These are phyloP conservation scores for Enteromius paludinosus DNA, from an alignment of 2,797 vertebrate species.

Conservation along the genomic window DNA sequence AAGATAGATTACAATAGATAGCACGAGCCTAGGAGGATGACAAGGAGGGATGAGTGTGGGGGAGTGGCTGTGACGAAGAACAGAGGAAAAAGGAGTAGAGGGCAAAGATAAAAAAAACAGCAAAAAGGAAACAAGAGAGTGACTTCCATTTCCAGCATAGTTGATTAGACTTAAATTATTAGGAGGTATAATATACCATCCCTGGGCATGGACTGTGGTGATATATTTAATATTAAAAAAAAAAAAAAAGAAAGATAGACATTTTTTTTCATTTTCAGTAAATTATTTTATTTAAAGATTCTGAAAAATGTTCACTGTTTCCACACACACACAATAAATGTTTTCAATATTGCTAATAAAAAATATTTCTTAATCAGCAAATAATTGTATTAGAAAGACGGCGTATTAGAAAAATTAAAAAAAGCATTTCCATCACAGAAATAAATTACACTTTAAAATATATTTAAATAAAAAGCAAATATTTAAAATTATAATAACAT, in stretches of 20 bases:
- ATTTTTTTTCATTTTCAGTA: not conserved
- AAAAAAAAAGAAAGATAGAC: too few species aligned
- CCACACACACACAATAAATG: not conserved
- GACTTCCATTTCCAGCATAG: constrained; percentile 5
- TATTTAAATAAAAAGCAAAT: not conserved
- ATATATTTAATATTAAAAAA: not conserved
- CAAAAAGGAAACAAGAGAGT: constrained; percentile 11
- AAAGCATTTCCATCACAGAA: not conserved
- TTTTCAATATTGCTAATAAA: not conserved
- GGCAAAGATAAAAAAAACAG: constrained; percentile 27
- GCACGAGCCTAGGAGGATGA: constrained; percentile 45
- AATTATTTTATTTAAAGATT: not conserved
- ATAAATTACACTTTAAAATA: not conserved
- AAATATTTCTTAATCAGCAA: not conserved
- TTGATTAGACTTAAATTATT: not conserved
- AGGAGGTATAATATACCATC: not conserved
- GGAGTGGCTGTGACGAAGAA: constrained; percentile 66
- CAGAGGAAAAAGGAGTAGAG: constrained; percentile 54
- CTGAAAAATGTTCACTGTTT: not conserved
- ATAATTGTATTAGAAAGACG: not conserved
- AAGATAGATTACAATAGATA: constrained; percentile 66
- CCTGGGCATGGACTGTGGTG: not conserved
- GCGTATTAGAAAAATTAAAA: not conserved
- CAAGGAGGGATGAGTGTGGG: constrained; percentile 41
- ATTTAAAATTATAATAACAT: not conserved